Conservation (phyloP, 2,888 invertebrate genomes). For the Lasioglossum villosulum region DNA sequence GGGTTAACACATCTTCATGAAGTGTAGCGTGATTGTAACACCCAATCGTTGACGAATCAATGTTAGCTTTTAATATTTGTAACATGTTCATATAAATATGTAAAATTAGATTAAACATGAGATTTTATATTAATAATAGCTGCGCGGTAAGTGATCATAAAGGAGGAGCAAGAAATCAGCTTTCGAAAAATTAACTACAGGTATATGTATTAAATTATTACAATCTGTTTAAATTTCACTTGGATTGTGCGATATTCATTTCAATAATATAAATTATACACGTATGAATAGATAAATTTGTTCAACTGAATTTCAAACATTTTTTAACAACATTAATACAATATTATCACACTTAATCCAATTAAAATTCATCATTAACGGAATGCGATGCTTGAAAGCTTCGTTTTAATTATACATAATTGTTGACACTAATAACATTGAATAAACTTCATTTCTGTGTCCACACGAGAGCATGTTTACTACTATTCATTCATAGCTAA, state of each 20-base stretch:
- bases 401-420: background rate
- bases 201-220: background rate
- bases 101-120: no score
- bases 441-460: background rate
- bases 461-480: background rate
- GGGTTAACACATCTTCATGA: no score
- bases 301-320: background rate
- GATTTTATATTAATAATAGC: background rate
- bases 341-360: background rate
- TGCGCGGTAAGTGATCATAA: background rate
- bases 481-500: background rate
- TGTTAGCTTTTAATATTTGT: background rate
- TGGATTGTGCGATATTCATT: background rate
- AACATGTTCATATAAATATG: no score
- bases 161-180: background rate
- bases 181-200: no score
- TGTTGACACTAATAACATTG: background rate
- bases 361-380: background rate
- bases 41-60: background rate
- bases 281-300: background rate
- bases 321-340: background rate
- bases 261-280: background rate
- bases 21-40: background rate
- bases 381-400: background rate
- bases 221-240: background rate